These are phyloP conservation scores for Cataglyphis altisquamis DNA, from an alignment of 2,888 invertebrate genomes.

Conservation along the genomic window DNA sequence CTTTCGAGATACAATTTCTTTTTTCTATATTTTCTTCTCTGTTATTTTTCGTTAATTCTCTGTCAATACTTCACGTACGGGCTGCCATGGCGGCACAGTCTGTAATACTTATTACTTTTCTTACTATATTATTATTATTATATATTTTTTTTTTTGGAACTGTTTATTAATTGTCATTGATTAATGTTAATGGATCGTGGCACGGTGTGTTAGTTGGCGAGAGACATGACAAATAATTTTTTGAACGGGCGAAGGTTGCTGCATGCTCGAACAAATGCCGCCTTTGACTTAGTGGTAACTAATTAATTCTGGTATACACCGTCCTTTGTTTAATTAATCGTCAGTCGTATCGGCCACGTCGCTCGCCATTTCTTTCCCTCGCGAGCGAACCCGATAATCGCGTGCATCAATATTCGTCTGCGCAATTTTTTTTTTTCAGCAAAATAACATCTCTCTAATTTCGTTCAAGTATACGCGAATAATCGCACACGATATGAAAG, in stretches of 20 bases:
- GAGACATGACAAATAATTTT: slow-evolving; percentile 77
- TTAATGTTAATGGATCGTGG: slow-evolving; percentile 85
- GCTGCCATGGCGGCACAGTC: slow-evolving; percentile 69
- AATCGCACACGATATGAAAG: slow-evolving; percentile 62
- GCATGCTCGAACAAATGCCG: slow-evolving; percentile 84
- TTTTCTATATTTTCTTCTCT: slow-evolving; percentile 32
- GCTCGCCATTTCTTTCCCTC: slow-evolving; percentile 75
- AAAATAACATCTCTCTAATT: slow-evolving; percentile 9
- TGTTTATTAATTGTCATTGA: slow-evolving; percentile 81
- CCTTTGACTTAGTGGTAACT: slow-evolving; percentile 84
- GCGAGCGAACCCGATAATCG: slow-evolving; percentile 15
- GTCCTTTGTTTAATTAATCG: slow-evolving; percentile 66
- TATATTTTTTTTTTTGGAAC: slow-evolving; percentile 73
- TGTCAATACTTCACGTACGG: slow-evolving; percentile 51
- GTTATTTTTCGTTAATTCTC: neutral
- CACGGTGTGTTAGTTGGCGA: slow-evolving; percentile 86
- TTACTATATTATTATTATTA: slow-evolving; percentile 30
- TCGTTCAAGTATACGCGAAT: neutral
- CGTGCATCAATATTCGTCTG: slow-evolving; percentile 19
- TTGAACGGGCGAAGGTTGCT: slow-evolving; percentile 84
- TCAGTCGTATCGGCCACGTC: slow-evolving; percentile 72
- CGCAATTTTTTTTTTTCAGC: slow-evolving; percentile 7
- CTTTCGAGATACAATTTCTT: slow-evolving; percentile 27
- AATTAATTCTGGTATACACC: slow-evolving; percentile 82
- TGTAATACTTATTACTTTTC: slow-evolving; percentile 50